Base-by-base conservation (phyloP, 1,140 invertebrate genomes). In the Eriocheir sinensis region DNA sequence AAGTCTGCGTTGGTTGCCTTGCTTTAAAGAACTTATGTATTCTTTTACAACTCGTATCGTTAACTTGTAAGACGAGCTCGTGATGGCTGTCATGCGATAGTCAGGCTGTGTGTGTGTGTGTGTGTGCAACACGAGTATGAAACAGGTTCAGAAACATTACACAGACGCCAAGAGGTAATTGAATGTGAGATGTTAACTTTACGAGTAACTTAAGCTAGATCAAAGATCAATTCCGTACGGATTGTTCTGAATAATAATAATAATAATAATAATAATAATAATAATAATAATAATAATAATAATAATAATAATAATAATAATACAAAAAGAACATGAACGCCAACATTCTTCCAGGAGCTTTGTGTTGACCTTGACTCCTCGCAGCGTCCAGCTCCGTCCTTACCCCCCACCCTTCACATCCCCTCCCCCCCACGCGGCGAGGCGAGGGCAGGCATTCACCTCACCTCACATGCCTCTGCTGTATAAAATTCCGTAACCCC, bases 71-170 rank as follows among this genome's bases (percentile, higher is more conserved):
- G 60, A n/a, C 60, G n/a, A n/a, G 27, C 3, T 3, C 21, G 60
- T 72, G 60, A 72, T 21, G 60, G 60, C 1, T 21, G 60, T n/a
- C 60, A 72, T 21, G 60, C 60, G 60, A 21, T 72, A n/a, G n/a
- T 72, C n/a, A 72, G 17, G 38, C 17, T 89, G 41, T 41, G 41
- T 89, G 41, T 89, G 32, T 72, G 53, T 60, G 32, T 91, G 53
- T 91, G 53, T 60, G 32, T 72, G 41, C 41, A 41, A 6, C 3
- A 4, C 34, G 81, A 3, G 81, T 27, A 38, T 36, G 60, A 15
- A n/a, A 72, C n/a, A 15, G 60, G 60, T 72, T 27, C 80, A 83
- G 27, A 40, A 9, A 15, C 34, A 85, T 27, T 44, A n/a, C 48
- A 81, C 36, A 80, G 32, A 81, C 53, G 40, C 72, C n/a, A 8